A percentile compares a stretch with the other conserved stretches of the same genome.
Conservation (phyloP, 2,113 vertebrate species). For the Chaetodon trifascialis region DNA sequence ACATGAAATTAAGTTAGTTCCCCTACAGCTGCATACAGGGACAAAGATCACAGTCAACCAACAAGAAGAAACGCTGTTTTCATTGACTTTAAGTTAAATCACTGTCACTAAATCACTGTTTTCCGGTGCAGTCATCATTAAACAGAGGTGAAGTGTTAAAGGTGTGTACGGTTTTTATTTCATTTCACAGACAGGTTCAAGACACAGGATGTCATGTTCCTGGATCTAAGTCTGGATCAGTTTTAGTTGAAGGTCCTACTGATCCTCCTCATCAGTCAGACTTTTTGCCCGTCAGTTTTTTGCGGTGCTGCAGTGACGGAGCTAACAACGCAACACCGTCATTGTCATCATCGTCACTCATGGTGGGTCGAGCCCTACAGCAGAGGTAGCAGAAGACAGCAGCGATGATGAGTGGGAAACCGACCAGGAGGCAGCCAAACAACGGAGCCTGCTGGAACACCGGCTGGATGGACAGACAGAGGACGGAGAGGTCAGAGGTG, state of each 20-base stretch:
- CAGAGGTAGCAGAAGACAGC: slow-evolving; percentile 22
- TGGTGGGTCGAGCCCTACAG: background rate
- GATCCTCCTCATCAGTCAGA: slow-evolving; percentile 8
- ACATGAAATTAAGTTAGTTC: no score
- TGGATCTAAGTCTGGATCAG: no score
- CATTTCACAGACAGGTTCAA: no score
- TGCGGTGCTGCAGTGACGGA: background rate
- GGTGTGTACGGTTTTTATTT: background rate
- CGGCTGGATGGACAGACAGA: background rate
- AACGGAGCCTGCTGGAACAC: slow-evolving; percentile 87
- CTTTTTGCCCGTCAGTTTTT: slow-evolving; percentile 49
- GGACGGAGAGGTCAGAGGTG: slow-evolving; percentile 9
- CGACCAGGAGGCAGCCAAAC: slow-evolving; percentile 89
- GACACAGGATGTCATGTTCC: background rate
- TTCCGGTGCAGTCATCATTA: no score
- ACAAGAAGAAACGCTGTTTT: no score
- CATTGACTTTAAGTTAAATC: no score
- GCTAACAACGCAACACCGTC: fast-evolving
- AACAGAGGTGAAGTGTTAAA: background rate
- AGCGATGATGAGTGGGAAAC: slow-evolving; percentile 85
- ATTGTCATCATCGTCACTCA: fast-evolving
- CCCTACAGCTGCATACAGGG: no score
- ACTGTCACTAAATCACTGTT: no score
- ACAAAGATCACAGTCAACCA: no score
- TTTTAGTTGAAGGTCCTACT: background rate